Conservation (phyloP, 2,113 vertebrate species). For the Tachysurus vachellii region DNA sequence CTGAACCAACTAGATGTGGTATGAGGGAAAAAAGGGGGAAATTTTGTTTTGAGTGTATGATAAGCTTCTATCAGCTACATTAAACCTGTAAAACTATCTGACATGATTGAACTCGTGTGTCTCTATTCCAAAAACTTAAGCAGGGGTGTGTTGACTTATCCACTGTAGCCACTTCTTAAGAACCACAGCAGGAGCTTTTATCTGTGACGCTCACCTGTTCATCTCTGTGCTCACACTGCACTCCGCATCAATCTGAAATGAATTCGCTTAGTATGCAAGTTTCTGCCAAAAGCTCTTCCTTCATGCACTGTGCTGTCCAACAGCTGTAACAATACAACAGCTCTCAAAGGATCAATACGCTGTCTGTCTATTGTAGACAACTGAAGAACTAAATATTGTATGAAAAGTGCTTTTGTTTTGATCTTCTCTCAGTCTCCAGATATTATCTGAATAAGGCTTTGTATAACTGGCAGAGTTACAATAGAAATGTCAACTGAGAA, state of each 20-base stretch:
- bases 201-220: too few relatives aligned
- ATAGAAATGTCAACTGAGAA: not conserved
- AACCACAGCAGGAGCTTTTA: not conserved
- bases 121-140: not conserved
- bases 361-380: conserved; percentile 1
- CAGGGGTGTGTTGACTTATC: not conserved
- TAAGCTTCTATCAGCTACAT: not conserved
- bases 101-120: not conserved
- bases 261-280: not conserved
- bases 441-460: conserved; percentile 18
- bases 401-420: conserved; percentile 3
- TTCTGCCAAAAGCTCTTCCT: too few relatives aligned
- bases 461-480: not conserved
- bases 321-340: not conserved
- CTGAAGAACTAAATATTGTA: not conserved
- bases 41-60: not conserved
- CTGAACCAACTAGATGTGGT: not conserved
- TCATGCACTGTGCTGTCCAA: not conserved
- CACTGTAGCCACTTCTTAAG: not conserved
- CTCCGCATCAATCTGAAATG: not conserved
- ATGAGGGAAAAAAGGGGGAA: not conserved
- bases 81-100: not conserved
- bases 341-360: not conserved
- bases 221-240: too few relatives aligned
- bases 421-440: not conserved